phyloP scores from a whole-genome alignment of 35 echinoderm and acorn worm genomes.

The Strongylocentrotus purpuratus region DNA sequence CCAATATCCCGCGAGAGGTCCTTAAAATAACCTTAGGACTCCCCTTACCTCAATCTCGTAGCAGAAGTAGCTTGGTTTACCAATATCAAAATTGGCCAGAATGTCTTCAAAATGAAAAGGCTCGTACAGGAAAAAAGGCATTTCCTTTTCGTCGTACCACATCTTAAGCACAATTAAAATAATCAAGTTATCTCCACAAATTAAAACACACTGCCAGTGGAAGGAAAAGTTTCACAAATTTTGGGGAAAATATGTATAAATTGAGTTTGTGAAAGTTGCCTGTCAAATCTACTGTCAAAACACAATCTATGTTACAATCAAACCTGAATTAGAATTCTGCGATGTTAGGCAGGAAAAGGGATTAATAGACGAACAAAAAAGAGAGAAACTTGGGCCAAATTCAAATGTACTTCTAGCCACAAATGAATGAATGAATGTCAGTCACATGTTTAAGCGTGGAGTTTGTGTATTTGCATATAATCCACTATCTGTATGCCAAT shows the following conservation, averaged over 20 bases:
- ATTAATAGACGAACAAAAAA: slow-evolving; percentile 6
- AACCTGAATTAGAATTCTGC: background rate
- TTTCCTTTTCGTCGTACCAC: slow-evolving; percentile 13
- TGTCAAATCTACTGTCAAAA: background rate
- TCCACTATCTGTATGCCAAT: background rate
- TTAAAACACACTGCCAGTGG: background rate
- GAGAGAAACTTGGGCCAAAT: slow-evolving; percentile 8
- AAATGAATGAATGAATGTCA: background rate
- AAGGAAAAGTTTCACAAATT: background rate
- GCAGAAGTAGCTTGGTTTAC: slow-evolving; percentile 19
- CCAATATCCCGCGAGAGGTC: background rate
- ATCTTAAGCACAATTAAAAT: background rate
- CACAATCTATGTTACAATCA: background rate
- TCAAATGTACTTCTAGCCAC: background rate
- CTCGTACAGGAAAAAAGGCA: slow-evolving; percentile 23
- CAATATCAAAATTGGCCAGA: slow-evolving; percentile 20
- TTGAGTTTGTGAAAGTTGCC: background rate
- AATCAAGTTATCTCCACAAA: background rate
- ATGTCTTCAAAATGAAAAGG: slow-evolving; percentile 33
- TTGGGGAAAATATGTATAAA: background rate
- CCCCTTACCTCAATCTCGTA: background rate
- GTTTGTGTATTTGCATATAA: background rate
- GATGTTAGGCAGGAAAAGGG: background rate
- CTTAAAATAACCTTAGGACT: background rate
- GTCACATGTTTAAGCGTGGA: background rate